Percentiles rank a stretch among this genome's conserved stretches.
Evolutionary conservation across 2,797 vertebrate genomes (phyloP).

Genomic region (Pseudomugil tenellus): DNA sequence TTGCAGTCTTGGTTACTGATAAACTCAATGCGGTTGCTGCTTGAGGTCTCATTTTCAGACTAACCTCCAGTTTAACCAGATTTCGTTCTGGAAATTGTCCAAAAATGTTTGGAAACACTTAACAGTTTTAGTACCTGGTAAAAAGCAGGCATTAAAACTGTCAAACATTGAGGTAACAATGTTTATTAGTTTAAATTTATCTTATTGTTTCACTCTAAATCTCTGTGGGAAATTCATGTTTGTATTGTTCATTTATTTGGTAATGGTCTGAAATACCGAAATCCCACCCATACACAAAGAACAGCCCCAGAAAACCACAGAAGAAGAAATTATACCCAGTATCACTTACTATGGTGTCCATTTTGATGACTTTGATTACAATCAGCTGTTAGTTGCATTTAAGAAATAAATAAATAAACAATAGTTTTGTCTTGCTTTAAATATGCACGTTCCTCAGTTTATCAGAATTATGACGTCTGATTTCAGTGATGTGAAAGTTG

Average conservation of each 20-base stretch:
- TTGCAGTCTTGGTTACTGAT: constrained; percentile 11
- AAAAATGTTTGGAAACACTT: background rate
- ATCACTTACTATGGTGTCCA: background rate
- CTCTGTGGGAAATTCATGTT: background rate
- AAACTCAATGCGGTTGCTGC: background rate
- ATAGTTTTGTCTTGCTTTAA: too few species aligned
- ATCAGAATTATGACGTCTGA: too few species aligned
- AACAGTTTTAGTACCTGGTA: background rate
- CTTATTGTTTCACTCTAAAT: background rate
- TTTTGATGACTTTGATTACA: too few species aligned
- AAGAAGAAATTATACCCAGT: background rate
- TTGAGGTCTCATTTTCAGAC: background rate
- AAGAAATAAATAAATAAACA: too few species aligned
- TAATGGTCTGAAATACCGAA: background rate
- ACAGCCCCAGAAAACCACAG: background rate
- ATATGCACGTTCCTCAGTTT: too few species aligned
- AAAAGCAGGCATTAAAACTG: background rate
- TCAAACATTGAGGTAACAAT: background rate
- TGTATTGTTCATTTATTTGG: background rate
- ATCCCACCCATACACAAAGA: background rate
- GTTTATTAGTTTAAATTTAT: background rate
- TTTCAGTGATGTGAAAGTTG: too few species aligned
- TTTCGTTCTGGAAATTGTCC: background rate
- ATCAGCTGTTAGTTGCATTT: too few species aligned
- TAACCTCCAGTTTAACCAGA: background rate